phyloP scores from a whole-genome alignment of 2,113 vertebrate genomes.

The Pungitius pungitius region DNA sequence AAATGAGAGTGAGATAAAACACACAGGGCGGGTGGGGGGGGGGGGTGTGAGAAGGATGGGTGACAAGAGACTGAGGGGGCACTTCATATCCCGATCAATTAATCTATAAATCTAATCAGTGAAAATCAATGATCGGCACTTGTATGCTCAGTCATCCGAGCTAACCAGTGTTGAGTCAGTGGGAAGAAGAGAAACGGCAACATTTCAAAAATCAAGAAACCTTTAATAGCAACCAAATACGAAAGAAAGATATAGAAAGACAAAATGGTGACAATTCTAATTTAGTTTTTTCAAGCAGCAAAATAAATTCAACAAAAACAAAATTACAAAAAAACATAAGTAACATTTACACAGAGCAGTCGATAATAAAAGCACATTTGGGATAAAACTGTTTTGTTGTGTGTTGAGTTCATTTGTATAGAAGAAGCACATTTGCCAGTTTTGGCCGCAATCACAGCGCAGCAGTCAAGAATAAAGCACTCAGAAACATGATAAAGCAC shows the following conservation, averaged over 20 bases:
- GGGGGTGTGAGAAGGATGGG: conserved; percentile 20
- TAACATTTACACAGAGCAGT: conserved; percentile 66
- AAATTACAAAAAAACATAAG: conserved; percentile 50
- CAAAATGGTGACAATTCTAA: conserved; percentile 68
- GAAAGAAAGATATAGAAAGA: conserved; percentile 65
- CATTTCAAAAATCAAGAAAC: conserved; percentile 74
- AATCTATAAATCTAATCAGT: conserved; percentile 74
- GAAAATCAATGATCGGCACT: conserved; percentile 56
- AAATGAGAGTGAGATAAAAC: conserved; percentile 50
- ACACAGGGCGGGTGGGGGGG: neutral
- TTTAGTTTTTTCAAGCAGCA: conserved; percentile 33
- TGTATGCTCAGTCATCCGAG: conserved; percentile 23
- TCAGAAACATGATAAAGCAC: conserved; percentile 77
- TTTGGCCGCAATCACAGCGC: conserved; percentile 77
- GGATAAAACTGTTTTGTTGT: conserved; percentile 62
- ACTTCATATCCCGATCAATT: conserved; percentile 68
- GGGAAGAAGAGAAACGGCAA: conserved; percentile 39
- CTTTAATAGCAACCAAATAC: conserved; percentile 83
- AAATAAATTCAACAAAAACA: conserved; percentile 53
- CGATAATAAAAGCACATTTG: conserved; percentile 75
- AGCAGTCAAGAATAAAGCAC: conserved; percentile 78
- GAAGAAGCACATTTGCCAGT: conserved; percentile 75
- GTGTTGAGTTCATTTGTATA: conserved; percentile 70
- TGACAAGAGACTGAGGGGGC: conserved; percentile 45
- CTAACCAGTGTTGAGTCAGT: conserved; percentile 41